Base-by-base conservation (phyloP, 2,113 vertebrate species). In the Chaenocephalus aceratus region DNA sequence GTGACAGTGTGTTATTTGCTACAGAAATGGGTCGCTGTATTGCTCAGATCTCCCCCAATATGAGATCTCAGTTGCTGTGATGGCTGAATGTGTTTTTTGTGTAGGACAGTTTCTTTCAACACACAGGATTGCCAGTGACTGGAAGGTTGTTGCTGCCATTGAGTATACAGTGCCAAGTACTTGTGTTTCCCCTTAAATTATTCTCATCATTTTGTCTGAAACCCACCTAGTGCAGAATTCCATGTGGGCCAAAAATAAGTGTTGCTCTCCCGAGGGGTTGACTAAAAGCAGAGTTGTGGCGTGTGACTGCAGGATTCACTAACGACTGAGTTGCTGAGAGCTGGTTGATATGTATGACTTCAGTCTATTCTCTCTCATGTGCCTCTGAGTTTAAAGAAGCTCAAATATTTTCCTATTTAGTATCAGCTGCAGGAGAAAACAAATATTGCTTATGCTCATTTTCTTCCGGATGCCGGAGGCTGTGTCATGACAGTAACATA, bases 391-490 rank as follows among this genome's bases (percentile, higher is more conserved):
- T 84, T 86, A 75, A 16, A 54, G 69, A 61, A 88, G 18, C 64
- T 83, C 56, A 77, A 60, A 89, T 80, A 81, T 89, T 77, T 75
- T 83, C 77, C 69, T 57, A 72, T 82, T 89, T 88, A 74, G 65
- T 85, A 74, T 81, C 75, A 49, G 77, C 85, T 86, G 85, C 71
- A 76, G 76, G 75, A 69, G 41, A 81, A 86, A 81, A 79, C 59
- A 89, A 79, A 90, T 85, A 49, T 16, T 65, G 26, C 49, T 13
- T 56, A 12, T 68, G 48, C 59, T 89, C 5, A 51, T 72, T 80
- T 84, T 67, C 71, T 68, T 77, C 10, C 21, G 75, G 49, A 57
- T 54, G 65, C 82, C 68, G 46, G 16, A 68, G 75, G 68, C 77
- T 75, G 46, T 41, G 53, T 70, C 26, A 56, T 23, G 52, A 77